Evolutionary conservation across 2,113 vertebrate genomes (phyloP).

Genomic region (Sturnus vulgaris): DNA sequence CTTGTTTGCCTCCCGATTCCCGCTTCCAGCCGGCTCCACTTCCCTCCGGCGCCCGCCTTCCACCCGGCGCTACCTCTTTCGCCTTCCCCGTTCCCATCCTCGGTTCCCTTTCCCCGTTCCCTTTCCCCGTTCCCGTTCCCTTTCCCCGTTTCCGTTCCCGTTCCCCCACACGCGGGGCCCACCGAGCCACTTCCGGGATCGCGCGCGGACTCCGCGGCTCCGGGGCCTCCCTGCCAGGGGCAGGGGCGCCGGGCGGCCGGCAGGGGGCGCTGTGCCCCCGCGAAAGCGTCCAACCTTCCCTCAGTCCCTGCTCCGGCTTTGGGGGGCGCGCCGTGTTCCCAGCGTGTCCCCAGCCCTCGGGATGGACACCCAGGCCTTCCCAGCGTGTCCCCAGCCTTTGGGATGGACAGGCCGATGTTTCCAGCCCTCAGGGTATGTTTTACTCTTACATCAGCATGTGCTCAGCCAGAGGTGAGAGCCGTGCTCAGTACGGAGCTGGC

Average conservation of each 20-base stretch:
- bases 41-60: neutral
- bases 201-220: neutral
- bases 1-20: no score
- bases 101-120: no score
- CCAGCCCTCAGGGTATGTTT: neutral
- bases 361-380: fast-evolving
- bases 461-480: neutral
- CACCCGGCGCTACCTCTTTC: no score
- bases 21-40: neutral
- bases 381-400: no score
- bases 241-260: neutral
- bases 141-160: neutral
- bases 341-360: neutral
- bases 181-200: neutral
- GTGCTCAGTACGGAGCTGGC: neutral
- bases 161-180: neutral
- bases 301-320: fast-evolving
- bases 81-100: no score
- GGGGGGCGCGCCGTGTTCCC: fast-evolving
- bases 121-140: neutral
- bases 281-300: fast-evolving
- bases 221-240: neutral
- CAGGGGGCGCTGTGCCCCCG: neutral
- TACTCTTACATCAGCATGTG: neutral
- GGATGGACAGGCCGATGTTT: neutral